Base-by-base conservation (phyloP, 2,888 invertebrate genomes). In the Heliconius cydno region DNA sequence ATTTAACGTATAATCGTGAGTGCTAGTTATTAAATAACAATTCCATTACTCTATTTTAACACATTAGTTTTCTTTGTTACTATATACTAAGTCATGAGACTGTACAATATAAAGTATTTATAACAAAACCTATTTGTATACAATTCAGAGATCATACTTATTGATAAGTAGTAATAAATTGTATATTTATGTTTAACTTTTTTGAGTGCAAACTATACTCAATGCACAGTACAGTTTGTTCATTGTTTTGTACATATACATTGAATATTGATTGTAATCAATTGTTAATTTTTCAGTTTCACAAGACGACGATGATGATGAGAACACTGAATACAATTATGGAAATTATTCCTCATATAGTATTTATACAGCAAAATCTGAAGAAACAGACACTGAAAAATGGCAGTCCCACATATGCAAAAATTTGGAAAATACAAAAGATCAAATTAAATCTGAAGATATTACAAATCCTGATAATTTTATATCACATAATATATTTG, bases 1-100 rank as follows among this genome's bases (percentile, higher is more conserved):
- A 93, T 87, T 86, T 94, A 82, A 88, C 90, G 73, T 95, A 95
- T 84, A 92, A 89, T 86, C 88, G 95, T 95, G 86, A 92, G 94
- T 92, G 60, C 52, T 10, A 67, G 63, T 52, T 19, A 28, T 15
- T 67, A 12, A 28, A 67, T 60, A 34, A 60, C 2, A 13, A 13
- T 34, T 34, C 9, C 4, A 3, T n/a, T 73, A 25, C 9, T n/a
- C 38, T n/a, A n/a, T 34, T 25, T 7, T 34, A 3, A n/a, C 34
- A 34, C 22, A 22, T 30, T 57, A n/a, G 12, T 34, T 57, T 34
- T 72, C 72, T 57, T 72, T 72, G 72, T 57, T n/a, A 57, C 30
- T 34, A n/a, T 13, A 57, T 52, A 30, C 22, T 25, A 22, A 30
- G 52, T 30, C 28, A 28, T 52, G 19, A 72, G 30, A 28, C 12